Evolutionary conservation across 1,140 invertebrate genomes (phyloP), one percentile per base, ranked within the genome.

Genomic region (Colletes latitarsis): DNA sequence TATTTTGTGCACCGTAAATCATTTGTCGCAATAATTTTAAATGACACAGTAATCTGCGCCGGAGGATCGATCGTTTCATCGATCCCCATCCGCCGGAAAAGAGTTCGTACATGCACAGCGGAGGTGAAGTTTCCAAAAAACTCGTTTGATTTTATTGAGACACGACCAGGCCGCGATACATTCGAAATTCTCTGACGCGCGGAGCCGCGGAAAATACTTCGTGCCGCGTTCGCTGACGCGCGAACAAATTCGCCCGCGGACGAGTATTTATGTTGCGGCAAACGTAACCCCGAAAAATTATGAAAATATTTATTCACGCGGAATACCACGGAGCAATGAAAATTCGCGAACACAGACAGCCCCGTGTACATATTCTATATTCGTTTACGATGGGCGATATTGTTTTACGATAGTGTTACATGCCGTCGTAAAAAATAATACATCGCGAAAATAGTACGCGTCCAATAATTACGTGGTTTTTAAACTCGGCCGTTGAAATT

Each of bases 391-490:
- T 19, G 6, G 41, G 39, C n/a, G 57, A 9, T 71, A 77, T 77
- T 70, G 67, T 77, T 77, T 77, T 52, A 77, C 76, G 76, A 77
- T 77, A 71, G 62, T n/a, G 39, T 77, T 41, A 46, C n/a, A 41
- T 5, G 6, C 76, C 12, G 14, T 0, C 4, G 1, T 21, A 43
- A 64, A 73, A 64, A 69, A 77, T 15, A 66, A 64, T 66, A 46
- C 17, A n/a, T 52, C 39, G 19, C 15, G 19, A 21, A 73, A 72
- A 63, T 63, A 53, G 62, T 6, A 69, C 63, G 21, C 55, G 19
- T n/a, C 39, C 53, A n/a, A 72, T 78, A 52, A 49, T 21, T 30
- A 19, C 52, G 10, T 19, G 77, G 60, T 79, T 79, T 46, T 57
- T 73, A 30, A 30, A 30, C 30, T 30, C 30, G 30, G 30, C 30